Conservation (phyloP, 2,888 invertebrate species). For the Sturmia bella region DNA sequence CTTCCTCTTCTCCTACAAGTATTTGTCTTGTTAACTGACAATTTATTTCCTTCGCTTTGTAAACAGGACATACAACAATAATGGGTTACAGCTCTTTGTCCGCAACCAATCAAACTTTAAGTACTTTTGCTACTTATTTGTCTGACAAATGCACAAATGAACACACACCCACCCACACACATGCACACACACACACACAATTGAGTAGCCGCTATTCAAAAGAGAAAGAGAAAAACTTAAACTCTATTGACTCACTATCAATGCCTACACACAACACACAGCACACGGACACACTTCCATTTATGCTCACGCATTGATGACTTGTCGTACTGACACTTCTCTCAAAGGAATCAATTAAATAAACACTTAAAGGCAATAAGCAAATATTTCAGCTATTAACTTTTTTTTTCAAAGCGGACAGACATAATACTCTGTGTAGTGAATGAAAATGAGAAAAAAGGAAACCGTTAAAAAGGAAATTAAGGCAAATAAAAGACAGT, state of each 20-base stretch:
- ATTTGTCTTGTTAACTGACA: slow-evolving; percentile 69
- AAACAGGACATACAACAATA: slow-evolving; percentile 36
- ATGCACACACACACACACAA: slow-evolving; percentile 58
- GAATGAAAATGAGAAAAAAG: slow-evolving; percentile 1
- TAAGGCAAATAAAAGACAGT: background rate
- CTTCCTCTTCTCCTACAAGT: background rate
- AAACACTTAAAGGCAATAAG: slow-evolving; percentile 73
- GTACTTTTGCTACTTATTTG: slow-evolving; percentile 71
- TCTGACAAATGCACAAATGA: slow-evolving; percentile 46
- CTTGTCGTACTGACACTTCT: slow-evolving; percentile 67
- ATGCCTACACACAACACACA: slow-evolving; percentile 5
- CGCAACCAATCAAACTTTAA: slow-evolving; percentile 77
- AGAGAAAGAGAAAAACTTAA: slow-evolving; percentile 4
- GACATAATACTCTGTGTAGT: background rate
- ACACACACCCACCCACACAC: slow-evolving; percentile 43
- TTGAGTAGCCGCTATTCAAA: slow-evolving; percentile 62
- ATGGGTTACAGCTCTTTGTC: slow-evolving; percentile 52
- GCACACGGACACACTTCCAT: background rate
- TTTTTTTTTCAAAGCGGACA: slow-evolving; percentile 11
- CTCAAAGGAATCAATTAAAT: slow-evolving; percentile 77
- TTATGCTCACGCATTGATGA: slow-evolving; percentile 4
- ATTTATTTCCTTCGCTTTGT: slow-evolving; percentile 63
- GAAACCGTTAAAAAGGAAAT: background rate
- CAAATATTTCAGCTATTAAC: slow-evolving; percentile 40
- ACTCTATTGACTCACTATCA: slow-evolving; percentile 47